Percentiles rank a stretch among this genome's conserved stretches.
phyloP scores from a whole-genome alignment of 2,888 invertebrate species.

The Cheilosia variabilis region DNA sequence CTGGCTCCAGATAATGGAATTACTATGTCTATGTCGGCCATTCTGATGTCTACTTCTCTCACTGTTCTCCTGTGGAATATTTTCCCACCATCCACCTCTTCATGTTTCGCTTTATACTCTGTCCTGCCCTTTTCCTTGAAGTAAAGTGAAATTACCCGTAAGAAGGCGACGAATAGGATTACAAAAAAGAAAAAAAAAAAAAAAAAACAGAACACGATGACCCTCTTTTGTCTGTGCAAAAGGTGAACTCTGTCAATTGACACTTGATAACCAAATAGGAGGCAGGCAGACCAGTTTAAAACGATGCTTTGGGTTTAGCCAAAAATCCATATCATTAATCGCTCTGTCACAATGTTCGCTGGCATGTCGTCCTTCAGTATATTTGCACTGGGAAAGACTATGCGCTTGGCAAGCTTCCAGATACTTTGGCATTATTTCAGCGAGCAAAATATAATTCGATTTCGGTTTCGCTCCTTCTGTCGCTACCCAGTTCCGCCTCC shows the following conservation, averaged over 20 bases:
- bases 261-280: slow-evolving; percentile 49
- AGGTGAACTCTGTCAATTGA: slow-evolving; percentile 60
- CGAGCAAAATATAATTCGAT: slow-evolving; percentile 64
- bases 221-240: slow-evolving; percentile 40
- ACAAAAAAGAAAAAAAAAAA: too few species aligned
- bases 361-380: slow-evolving; percentile 54
- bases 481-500: slow-evolving; percentile 6
- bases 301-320: slow-evolving; percentile 9
- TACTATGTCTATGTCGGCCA: slow-evolving; percentile 35
- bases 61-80: slow-evolving; percentile 2
- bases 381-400: slow-evolving; percentile 31
- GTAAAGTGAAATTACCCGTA: slow-evolving; percentile 60
- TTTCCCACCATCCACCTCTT: slow-evolving; percentile 22
- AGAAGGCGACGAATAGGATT: slow-evolving; percentile 38
- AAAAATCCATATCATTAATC: slow-evolving; percentile 66
- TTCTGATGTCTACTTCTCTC: slow-evolving; percentile 29
- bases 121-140: background rate
- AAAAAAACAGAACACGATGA: slow-evolving; percentile 24
- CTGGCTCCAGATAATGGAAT: slow-evolving; percentile 51
- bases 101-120: background rate
- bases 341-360: slow-evolving; percentile 64
- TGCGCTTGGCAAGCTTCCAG: slow-evolving; percentile 60
- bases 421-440: slow-evolving; percentile 70
- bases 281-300: slow-evolving; percentile 29
- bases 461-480: slow-evolving; percentile 34